Conservation (phyloP, 2,888 invertebrate genomes). For the Pherbina coryleti region DNA sequence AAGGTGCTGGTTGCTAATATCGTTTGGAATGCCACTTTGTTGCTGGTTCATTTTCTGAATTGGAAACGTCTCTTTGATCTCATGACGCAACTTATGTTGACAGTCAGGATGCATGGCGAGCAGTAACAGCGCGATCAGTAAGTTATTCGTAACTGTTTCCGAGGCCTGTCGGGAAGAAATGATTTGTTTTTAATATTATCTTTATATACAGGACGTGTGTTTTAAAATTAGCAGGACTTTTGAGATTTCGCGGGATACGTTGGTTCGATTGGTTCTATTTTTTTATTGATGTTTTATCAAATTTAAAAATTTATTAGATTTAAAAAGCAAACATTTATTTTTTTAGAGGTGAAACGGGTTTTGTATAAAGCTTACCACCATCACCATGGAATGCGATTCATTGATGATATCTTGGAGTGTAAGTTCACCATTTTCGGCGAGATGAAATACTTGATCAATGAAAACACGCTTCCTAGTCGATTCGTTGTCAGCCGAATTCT, state of each 20-base stretch:
- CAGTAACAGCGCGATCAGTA: slow-evolving; percentile 62
- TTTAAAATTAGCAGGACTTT: too few relatives aligned
- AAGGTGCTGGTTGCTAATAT: slow-evolving; percentile 58
- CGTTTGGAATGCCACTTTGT: background rate
- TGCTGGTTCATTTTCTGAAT: background rate
- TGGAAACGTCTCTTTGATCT: slow-evolving; percentile 55
- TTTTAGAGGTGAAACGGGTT: background rate
- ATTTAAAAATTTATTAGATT: too few relatives aligned
- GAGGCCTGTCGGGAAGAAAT: background rate
- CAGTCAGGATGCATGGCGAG: slow-evolving; percentile 60
- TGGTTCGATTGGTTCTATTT: too few relatives aligned
- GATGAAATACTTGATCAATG: slow-evolving; percentile 65
- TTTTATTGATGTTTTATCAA: too few relatives aligned
- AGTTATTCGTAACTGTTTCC: slow-evolving; percentile 51
- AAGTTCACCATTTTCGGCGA: slow-evolving; percentile 64
- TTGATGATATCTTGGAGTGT: slow-evolving; percentile 64
- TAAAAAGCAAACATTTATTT: too few relatives aligned
- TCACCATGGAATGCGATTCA: slow-evolving; percentile 66
- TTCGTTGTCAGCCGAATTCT: too few relatives aligned
- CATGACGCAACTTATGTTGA: slow-evolving; percentile 62
- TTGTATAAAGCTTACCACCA: slow-evolving; percentile 59
- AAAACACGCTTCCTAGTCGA: slow-evolving; percentile 58
- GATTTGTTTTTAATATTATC: too few relatives aligned
- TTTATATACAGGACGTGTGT: too few relatives aligned
- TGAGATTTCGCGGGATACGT: too few relatives aligned